These are phyloP conservation scores for Rachycentron canadum DNA, from an alignment of 2,797 vertebrate genomes.

Conservation along the genomic window DNA sequence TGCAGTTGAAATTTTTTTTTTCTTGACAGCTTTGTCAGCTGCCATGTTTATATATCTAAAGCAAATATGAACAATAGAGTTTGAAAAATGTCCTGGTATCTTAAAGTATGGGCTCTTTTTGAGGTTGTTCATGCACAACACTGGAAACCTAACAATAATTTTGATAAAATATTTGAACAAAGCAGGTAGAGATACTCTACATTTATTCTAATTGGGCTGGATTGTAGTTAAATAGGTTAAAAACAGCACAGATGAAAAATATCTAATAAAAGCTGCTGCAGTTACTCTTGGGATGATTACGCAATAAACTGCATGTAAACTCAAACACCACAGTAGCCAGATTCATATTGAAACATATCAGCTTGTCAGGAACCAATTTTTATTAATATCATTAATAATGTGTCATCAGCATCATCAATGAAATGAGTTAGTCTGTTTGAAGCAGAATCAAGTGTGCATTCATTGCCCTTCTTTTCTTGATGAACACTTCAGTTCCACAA, in stretches of 20 bases:
- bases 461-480: slow-evolving; percentile 86
- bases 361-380: slow-evolving; percentile 87
- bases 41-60: background rate
- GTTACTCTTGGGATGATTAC: background rate
- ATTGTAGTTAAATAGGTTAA: background rate
- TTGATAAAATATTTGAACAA: background rate
- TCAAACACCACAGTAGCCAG: slow-evolving; percentile 76
- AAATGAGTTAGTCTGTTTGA: slow-evolving; percentile 88
- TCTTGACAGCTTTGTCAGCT: background rate
- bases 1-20: background rate
- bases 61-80: background rate
- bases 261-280: background rate
- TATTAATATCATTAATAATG: slow-evolving; percentile 87
- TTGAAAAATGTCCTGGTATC: too few relatives aligned
- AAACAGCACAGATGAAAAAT: background rate
- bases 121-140: background rate
- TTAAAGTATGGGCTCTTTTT: too few relatives aligned
- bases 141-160: background rate
- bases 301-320: background rate
- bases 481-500: slow-evolving; percentile 91
- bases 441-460: slow-evolving; percentile 86
- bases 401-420: slow-evolving; percentile 87
- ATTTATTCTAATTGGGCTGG: too few relatives aligned
- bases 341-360: slow-evolving; percentile 84
- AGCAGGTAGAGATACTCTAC: background rate